Evolutionary conservation across 2,113 vertebrate species (phyloP), one percentile per base, ranked within the genome.

Genomic region (Bubo bubo): DNA sequence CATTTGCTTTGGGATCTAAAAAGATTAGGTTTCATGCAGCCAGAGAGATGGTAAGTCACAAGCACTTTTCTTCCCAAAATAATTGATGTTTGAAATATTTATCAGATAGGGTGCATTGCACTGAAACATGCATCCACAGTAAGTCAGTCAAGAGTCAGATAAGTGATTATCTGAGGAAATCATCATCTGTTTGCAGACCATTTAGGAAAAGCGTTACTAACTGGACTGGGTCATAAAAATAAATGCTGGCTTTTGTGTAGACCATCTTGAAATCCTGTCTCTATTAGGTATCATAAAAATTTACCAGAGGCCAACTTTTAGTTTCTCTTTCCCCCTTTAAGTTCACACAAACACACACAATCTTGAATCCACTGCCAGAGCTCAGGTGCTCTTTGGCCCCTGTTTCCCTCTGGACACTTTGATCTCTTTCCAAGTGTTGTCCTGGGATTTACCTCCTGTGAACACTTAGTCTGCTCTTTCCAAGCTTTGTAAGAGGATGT

Each of bases 91-190:
- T 88, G 21, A 26, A 60, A 47, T 35, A 67, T 58, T 85, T 53
- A 22, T 16, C 50, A 60, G 30, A 17, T 37, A 22, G 2, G 16
- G 35, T 4, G 4, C 6, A 6, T n/a, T 62, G 41, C 53, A 30
- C 12, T 24, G 50, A 41, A 45, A 14, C 41, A 23, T 0, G 0
- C 4, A 1, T 3, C 23, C 28, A 21, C 50, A 60, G 10, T 9
- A 20, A 59, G 43, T 11, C 45, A 82, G 39, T 27, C 22, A 50
- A n/a, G 49, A 81, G 37, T 35, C 1, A 5, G 27, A 14, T 52
- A 50, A 77, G 23, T 20, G 43, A 17, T 13, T 72, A 35, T 23
- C 17, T 2, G 0, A 35, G 56, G 28, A 86, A 70, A 53, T 14
- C 11, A 8, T 63, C 2, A 8, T 21, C 53, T 56, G 4, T 14